Evolutionary conservation across 37 sponge, comb jelly and placozoan species (phyloP).

Genomic region (Eunapius fragilis): DNA sequence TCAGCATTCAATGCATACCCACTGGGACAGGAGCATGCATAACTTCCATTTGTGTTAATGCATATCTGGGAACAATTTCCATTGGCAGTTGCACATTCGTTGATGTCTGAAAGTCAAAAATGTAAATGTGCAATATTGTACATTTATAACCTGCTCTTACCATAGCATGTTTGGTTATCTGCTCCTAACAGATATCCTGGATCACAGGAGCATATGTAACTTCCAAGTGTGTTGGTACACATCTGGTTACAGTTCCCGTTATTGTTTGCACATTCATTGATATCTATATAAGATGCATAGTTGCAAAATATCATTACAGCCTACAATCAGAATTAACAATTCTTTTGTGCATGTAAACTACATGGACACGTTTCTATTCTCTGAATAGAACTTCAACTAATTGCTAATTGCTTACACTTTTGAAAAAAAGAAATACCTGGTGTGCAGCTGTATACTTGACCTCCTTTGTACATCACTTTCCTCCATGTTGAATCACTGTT

Average conservation of each 20-base stretch:
- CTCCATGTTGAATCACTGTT: neutral
- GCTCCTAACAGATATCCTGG: slow-evolving; percentile 9
- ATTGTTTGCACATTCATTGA: slow-evolving; percentile 19
- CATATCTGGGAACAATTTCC: slow-evolving; percentile 9
- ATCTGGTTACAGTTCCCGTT: slow-evolving; percentile 44
- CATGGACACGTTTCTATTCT: too few species aligned
- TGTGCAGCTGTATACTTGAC: neutral
- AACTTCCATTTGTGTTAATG: slow-evolving; percentile 15
- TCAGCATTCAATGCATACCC: slow-evolving; percentile 1
- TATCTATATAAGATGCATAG: too few species aligned
- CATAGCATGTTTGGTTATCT: neutral
- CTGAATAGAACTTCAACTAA: too few species aligned
- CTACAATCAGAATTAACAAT: too few species aligned
- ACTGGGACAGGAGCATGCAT: slow-evolving; percentile 5
- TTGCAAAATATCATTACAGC: too few species aligned
- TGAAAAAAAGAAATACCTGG: neutral
- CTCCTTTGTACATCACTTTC: neutral
- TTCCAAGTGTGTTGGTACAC: slow-evolving; percentile 33
- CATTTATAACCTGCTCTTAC: neutral
- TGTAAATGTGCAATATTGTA: too few species aligned
- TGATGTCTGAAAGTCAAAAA: slow-evolving; percentile 3
- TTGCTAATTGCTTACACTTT: too few species aligned
- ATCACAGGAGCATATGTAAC: slow-evolving; percentile 16
- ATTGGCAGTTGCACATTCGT: slow-evolving; percentile 2
- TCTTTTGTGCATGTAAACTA: too few species aligned